Percentiles rank a stretch among this genome's conserved stretches.
Evolutionary conservation across 2,113 vertebrate species (phyloP).

Genomic region (Aegithalos caudatus): DNA sequence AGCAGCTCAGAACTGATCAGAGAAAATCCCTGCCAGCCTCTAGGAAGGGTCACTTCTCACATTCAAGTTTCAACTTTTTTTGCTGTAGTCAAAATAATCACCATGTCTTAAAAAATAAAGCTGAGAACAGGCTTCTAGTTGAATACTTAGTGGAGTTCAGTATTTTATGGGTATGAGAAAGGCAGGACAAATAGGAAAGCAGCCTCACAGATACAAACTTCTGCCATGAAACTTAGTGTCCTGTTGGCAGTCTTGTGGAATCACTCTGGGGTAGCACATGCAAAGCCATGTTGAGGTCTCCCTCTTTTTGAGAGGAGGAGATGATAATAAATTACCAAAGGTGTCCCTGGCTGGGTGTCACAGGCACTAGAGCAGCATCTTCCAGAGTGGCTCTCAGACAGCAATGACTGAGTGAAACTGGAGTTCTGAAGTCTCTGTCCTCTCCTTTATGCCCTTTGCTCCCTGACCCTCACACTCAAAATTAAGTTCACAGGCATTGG

Average conservation of each 20-base stretch:
- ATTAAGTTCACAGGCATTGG: neutral
- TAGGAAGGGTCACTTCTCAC: neutral
- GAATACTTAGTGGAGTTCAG: neutral
- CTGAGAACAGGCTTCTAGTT: neutral
- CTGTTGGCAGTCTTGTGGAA: neutral
- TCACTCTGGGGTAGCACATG: neutral
- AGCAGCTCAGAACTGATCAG: neutral
- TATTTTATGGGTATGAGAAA: neutral
- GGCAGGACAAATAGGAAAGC: neutral
- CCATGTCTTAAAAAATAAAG: neutral
- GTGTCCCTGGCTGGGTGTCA: neutral
- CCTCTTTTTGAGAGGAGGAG: neutral
- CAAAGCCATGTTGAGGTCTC: neutral
- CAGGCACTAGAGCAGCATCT: neutral
- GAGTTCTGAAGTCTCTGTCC: rapidly evolving
- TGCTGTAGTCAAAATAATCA: neutral
- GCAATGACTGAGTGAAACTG: neutral
- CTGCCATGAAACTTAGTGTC: neutral
- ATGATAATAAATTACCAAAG: neutral
- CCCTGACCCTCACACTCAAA: neutral
- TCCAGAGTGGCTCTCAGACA: neutral
- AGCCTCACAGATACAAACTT: neutral
- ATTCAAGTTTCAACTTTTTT: neutral
- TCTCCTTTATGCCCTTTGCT: neutral
- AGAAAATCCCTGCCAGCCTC: neutral